Conservation (phyloP, 2,888 invertebrate genomes). For the Oxycera nigricornis region DNA sequence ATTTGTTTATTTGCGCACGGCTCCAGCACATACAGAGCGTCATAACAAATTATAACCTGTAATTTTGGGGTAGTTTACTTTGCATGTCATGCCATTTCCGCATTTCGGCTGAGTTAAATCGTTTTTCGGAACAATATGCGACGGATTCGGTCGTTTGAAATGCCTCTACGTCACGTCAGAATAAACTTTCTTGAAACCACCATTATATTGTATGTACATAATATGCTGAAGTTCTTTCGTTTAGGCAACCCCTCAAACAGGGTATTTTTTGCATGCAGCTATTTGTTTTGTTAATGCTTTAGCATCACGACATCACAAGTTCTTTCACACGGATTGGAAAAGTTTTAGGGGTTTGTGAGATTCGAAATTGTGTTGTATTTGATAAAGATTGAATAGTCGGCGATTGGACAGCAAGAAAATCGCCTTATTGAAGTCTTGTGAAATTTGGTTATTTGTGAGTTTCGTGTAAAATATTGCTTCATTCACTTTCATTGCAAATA, state of each 20-base stretch:
- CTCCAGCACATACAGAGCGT: neutral
- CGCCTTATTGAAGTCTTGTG: neutral
- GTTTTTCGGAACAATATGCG: neutral
- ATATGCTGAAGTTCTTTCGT: conserved; percentile 32
- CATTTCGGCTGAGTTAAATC: conserved; percentile 3
- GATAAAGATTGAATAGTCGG: no score
- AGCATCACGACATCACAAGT: conserved; percentile 27
- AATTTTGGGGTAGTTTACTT: conserved; percentile 5
- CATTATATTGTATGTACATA: conserved; percentile 13
- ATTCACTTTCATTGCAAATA: no score
- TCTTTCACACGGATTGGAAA: conserved; percentile 26
- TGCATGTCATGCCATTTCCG: neutral
- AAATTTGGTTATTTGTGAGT: neutral
- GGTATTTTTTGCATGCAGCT: neutral
- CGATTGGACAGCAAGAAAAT: neutral
- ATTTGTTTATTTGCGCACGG: neutral
- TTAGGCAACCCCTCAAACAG: neutral
- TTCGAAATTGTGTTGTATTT: no score
- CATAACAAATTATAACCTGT: conserved; percentile 3
- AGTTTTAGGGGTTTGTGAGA: no score
- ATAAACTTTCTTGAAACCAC: neutral
- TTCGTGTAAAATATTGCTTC: no score
- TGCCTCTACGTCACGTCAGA: conserved; percentile 12
- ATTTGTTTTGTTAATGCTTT: conserved; percentile 34
- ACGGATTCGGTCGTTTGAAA: neutral